Conservation (phyloP, 2,797 vertebrate species). For the Anolis apletophallus region DNA sequence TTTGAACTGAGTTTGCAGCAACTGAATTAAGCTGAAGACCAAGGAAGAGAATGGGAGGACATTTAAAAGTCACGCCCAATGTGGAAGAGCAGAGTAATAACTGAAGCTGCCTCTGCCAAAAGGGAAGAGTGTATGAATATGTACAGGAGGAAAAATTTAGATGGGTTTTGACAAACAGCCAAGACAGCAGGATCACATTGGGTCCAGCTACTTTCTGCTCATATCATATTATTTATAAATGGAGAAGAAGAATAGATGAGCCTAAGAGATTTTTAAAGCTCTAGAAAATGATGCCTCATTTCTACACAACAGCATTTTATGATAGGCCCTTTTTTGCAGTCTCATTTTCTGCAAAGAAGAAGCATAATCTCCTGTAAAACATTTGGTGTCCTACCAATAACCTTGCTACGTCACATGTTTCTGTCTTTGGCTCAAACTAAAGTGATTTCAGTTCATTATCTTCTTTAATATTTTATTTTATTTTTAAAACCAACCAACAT, state of each 20-base stretch:
- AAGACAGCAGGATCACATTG: not conserved
- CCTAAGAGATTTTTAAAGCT: not conserved
- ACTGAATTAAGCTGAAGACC: no score
- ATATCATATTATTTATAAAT: not conserved
- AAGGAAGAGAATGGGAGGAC: no score
- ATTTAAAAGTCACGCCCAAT: not conserved
- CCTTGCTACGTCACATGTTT: slow-evolving; percentile 35
- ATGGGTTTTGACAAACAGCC: not conserved
- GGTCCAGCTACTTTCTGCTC: not conserved
- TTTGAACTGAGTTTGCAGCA: no score
- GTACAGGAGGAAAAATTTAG: not conserved
- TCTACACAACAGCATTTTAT: not conserved
- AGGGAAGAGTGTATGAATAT: no score
- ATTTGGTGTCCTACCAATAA: slow-evolving; percentile 39
- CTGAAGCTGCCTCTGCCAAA: no score
- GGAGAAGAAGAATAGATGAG: not conserved
- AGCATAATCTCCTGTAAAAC: slow-evolving; percentile 32
- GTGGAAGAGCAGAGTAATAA: no score
- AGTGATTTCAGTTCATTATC: slow-evolving; percentile 24
- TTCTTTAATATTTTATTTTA: slow-evolving; percentile 29
- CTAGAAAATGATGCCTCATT: not conserved
- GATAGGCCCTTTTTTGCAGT: slow-evolving; percentile 10
- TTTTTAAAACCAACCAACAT: slow-evolving; percentile 31
- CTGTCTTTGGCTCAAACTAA: slow-evolving; percentile 27
- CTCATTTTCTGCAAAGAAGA: slow-evolving; percentile 20